These are phyloP conservation scores for Ctenomys sociabilis DNA, from an alignment of 2,113 vertebrate species.

Conservation along the genomic window DNA sequence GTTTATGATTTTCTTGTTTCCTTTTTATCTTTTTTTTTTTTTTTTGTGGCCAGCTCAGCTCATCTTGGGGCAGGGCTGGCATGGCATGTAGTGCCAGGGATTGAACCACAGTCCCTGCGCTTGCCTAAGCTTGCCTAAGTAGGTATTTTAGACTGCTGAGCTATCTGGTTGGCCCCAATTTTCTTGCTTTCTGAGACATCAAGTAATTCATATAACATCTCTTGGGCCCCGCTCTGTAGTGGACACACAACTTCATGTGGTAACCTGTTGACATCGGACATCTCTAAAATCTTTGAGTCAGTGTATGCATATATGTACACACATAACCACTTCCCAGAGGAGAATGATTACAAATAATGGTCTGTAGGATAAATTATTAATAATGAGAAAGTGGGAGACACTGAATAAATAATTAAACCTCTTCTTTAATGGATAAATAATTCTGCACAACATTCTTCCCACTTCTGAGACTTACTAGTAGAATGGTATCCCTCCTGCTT, in stretches of 20 bases:
- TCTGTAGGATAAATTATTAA: neutral
- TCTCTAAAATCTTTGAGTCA: neutral
- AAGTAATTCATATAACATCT: neutral
- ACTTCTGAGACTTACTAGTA: neutral
- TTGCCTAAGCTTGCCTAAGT: too few species aligned
- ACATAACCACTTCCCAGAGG: neutral
- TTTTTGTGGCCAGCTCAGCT: too few species aligned
- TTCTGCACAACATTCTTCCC: neutral
- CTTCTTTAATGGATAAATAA: neutral
- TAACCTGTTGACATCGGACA: neutral
- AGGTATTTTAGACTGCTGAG: too few species aligned
- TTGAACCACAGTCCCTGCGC: too few species aligned
- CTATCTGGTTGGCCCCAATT: too few species aligned
- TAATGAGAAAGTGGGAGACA: neutral
- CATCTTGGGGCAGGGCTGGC: too few species aligned
- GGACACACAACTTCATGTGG: neutral
- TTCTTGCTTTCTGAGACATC: neutral
- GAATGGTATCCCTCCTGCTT: neutral
- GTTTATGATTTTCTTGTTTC: neutral
- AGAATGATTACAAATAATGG: neutral
- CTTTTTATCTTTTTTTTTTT: too few species aligned
- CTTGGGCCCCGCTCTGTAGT: neutral
- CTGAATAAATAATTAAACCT: neutral
- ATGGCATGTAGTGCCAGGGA: too few species aligned
- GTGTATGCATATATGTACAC: too few species aligned